A percentile compares a stretch with the other conserved stretches of the same genome.
phyloP scores from a whole-genome alignment of 2,113 vertebrate species.

The Epinephelus lanceolatus region DNA sequence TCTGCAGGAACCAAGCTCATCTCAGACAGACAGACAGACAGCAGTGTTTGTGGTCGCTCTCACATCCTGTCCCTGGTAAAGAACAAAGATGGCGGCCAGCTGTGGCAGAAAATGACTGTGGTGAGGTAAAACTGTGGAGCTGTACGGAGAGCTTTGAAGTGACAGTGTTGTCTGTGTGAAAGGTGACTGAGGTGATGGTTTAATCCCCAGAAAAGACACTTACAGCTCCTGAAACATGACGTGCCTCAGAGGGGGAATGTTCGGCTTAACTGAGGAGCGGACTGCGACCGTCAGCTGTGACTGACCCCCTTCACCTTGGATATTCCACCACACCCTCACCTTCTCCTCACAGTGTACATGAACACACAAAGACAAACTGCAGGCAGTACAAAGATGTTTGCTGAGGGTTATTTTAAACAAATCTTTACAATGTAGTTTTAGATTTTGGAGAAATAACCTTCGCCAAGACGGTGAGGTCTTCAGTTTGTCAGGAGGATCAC shows the following conservation, averaged over 20 bases:
- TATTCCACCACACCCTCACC: neutral
- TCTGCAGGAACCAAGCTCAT: too few relatives aligned
- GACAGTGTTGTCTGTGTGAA: neutral
- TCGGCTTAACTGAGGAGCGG: neutral
- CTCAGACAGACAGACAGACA: too few relatives aligned
- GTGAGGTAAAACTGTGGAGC: neutral
- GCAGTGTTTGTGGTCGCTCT: neutral
- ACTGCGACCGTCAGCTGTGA: neutral
- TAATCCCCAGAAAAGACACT: neutral
- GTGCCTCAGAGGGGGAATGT: neutral
- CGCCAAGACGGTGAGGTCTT: too few relatives aligned
- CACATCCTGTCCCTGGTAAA: neutral
- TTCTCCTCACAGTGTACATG: neutral
- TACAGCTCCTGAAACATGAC: neutral
- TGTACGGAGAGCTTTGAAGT: neutral
- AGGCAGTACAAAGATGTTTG: too few relatives aligned
- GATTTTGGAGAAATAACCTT: too few relatives aligned
- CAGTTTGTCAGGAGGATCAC: too few relatives aligned
- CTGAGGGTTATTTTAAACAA: too few relatives aligned
- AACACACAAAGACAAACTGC: neutral
- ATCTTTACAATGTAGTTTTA: too few relatives aligned
- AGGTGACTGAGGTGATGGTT: neutral
- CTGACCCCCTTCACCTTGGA: conserved; percentile 1
- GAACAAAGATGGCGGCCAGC: neutral
- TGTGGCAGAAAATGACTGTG: neutral